phyloP scores from a whole-genome alignment of 2,888 invertebrate species.

The Archips crataeganus region DNA sequence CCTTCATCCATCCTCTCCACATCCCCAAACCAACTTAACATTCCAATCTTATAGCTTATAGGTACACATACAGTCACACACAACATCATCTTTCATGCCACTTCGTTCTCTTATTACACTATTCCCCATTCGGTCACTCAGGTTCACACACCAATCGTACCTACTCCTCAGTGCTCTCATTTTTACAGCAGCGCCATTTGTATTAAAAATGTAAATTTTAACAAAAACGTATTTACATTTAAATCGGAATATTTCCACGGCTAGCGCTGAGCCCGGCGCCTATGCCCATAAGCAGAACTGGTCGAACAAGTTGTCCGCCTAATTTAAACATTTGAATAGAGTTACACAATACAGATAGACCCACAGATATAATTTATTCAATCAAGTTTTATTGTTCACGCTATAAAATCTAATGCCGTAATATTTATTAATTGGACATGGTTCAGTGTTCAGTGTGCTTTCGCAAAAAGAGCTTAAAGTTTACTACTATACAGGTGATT shows the following conservation, averaged over 20 bases:
- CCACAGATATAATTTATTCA: slow-evolving; percentile 30
- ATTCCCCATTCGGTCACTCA: too few relatives aligned
- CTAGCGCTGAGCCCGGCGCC: not conserved
- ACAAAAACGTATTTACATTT: slow-evolving; percentile 15
- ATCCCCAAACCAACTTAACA: too few relatives aligned
- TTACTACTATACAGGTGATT: not conserved
- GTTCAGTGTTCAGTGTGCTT: slow-evolving; percentile 6
- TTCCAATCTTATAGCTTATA: too few relatives aligned
- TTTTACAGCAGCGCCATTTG: too few relatives aligned
- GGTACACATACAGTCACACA: too few relatives aligned
- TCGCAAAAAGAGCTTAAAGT: slow-evolving; percentile 18
- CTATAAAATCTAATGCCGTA: slow-evolving; percentile 12
- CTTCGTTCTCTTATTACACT: too few relatives aligned
- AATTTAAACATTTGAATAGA: slow-evolving; percentile 37
- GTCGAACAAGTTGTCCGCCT: slow-evolving; percentile 35
- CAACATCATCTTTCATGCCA: too few relatives aligned
- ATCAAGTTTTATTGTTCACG: slow-evolving; percentile 37
- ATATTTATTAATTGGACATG: slow-evolving; percentile 19
- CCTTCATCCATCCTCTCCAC: too few relatives aligned
- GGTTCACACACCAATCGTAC: too few relatives aligned
- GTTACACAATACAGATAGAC: slow-evolving; percentile 36
- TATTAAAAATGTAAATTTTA: too few relatives aligned
- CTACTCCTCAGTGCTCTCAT: too few relatives aligned
- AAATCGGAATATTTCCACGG: slow-evolving; percentile 20
- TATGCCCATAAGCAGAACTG: slow-evolving; percentile 30